Evolutionary conservation across 1,140 invertebrate species (phyloP).

Genomic region (Sycophila sp.): DNA sequence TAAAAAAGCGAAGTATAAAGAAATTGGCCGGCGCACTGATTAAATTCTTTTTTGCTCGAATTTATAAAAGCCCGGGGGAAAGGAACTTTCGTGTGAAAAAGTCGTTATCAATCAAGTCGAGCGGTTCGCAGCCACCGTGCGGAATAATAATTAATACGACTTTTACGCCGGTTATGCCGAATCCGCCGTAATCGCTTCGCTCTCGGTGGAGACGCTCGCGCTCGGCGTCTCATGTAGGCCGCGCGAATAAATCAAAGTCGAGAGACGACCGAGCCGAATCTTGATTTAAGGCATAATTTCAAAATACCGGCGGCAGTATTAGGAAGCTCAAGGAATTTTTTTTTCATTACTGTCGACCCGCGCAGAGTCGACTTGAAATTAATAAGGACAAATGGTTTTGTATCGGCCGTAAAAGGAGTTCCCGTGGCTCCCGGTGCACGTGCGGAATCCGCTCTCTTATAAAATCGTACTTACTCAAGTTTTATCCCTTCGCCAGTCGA

Average conservation of each 20-base stretch:
- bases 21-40: no score
- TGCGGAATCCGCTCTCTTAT: no score
- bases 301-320: neutral
- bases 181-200: conserved; percentile 1
- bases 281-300: conserved; percentile 20
- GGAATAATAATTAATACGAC: conserved; percentile 13
- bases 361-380: no score
- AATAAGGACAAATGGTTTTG: conserved; percentile 1
- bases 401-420: neutral
- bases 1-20: no score
- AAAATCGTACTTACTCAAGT: no score
- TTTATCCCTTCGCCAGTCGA: no score
- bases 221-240: neutral
- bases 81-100: no score
- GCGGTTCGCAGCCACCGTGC: neutral
- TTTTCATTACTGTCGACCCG: neutral
- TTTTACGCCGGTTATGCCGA: conserved; percentile 3
- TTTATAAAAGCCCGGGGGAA: no score
- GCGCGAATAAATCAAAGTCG: conserved; percentile 18
- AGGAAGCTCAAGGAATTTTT: conserved; percentile 1
- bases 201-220: neutral
- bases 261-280: conserved; percentile 23
- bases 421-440: no score
- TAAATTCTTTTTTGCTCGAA: no score
- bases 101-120: neutral